These are phyloP conservation scores for Diplolepis rosae DNA, from an alignment of 2,888 invertebrate species.

Conservation along the genomic window DNA sequence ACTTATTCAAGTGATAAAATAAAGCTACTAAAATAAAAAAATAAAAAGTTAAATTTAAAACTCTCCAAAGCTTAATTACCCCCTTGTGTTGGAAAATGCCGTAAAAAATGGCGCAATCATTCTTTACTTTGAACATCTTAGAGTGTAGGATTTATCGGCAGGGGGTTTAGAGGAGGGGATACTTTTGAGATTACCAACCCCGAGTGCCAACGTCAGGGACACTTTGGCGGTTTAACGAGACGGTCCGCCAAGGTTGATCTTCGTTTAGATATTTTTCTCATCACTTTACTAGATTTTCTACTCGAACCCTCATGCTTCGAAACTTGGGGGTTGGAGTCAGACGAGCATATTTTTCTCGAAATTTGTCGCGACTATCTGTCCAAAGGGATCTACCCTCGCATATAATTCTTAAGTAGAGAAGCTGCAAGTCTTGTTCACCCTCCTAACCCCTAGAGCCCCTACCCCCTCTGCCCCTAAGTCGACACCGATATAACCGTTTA, in stretches of 20 bases:
- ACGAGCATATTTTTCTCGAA: constrained; percentile 72
- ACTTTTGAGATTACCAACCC: constrained; percentile 41
- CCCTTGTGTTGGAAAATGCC: too few relatives aligned
- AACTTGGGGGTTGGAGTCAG: constrained; percentile 47
- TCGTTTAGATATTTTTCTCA: constrained; percentile 72
- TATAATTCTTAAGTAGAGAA: constrained; percentile 73
- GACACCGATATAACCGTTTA: constrained; percentile 60
- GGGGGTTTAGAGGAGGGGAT: background rate
- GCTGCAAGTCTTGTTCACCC: constrained; percentile 74
- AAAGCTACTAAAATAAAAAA: too few relatives aligned
- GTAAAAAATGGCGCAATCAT: background rate
- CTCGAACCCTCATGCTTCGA: constrained; percentile 54
- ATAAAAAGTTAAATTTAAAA: too few relatives aligned
- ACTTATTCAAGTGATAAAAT: too few relatives aligned
- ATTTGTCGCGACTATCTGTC: constrained; percentile 70
- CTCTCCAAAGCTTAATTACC: too few relatives aligned
- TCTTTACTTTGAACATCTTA: too few relatives aligned
- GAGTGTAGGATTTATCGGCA: background rate
- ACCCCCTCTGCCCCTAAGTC: constrained; percentile 40
- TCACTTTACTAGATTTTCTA: constrained; percentile 52
- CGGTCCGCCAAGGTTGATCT: constrained; percentile 67
- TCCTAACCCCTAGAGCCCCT: constrained; percentile 39
- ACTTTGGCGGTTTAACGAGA: constrained; percentile 64
- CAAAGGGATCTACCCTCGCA: constrained; percentile 70
- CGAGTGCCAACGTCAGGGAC: constrained; percentile 50